Conservation (phyloP, 1,140 invertebrate genomes). For the Papilio glaucus region DNA sequence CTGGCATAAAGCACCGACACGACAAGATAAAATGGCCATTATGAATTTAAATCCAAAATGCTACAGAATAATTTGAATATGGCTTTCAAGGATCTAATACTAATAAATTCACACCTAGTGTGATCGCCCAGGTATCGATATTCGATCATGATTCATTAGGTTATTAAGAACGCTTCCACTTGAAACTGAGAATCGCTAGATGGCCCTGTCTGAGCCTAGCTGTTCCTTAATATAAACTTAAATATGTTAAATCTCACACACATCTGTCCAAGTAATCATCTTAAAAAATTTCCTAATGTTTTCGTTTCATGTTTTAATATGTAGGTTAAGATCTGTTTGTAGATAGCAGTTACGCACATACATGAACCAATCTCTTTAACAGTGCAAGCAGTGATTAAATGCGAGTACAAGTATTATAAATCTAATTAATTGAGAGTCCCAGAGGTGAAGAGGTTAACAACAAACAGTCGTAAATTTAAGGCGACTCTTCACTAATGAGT, state of each 20-base stretch:
- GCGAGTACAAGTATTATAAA: background rate
- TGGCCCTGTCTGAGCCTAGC: too few relatives aligned
- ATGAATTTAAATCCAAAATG: background rate
- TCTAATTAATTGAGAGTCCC: constrained; percentile 20
- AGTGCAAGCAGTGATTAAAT: background rate
- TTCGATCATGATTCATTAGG: too few relatives aligned
- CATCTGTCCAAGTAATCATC: too few relatives aligned
- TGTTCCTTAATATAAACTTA: too few relatives aligned
- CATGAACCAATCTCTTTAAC: background rate
- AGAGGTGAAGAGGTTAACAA: constrained; percentile 22
- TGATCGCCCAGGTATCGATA: too few relatives aligned
- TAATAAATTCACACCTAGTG: background rate
- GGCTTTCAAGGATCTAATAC: background rate
- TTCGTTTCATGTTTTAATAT: too few relatives aligned
- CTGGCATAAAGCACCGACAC: background rate
- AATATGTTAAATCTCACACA: too few relatives aligned
- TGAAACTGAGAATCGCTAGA: too few relatives aligned
- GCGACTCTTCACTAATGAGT: constrained; percentile 35
- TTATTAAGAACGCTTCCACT: too few relatives aligned
- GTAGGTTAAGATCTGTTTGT: background rate
- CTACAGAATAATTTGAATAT: background rate
- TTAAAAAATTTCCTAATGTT: too few relatives aligned
- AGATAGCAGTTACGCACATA: constrained; percentile 1
- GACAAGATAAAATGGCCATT: background rate
- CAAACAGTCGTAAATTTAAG: constrained; percentile 36